Evolutionary conservation across 64 coral and sea anemone genomes (phyloP), one percentile per base, ranked within the genome.

Genomic region (Orbicella faveolata): DNA sequence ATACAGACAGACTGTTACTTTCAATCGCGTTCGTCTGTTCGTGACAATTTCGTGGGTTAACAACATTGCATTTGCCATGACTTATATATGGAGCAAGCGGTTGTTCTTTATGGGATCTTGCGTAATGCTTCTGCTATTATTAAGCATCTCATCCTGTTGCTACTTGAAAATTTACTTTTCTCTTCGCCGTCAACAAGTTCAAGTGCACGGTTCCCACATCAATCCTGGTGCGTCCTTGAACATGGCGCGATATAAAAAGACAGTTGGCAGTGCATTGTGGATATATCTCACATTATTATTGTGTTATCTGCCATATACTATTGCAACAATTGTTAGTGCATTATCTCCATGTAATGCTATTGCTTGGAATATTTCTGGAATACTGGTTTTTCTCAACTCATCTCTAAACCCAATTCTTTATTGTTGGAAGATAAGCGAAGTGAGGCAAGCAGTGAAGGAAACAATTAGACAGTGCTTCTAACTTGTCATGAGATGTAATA

Each of bases 1-100:
- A 44, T 84, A 84, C 48, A 84, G 48, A 84, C 6, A 36, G 9
- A 23, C 70, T 34, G 82, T 84, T 12, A 84, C 82, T 19, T 13
- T 70, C 9, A 36, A 21, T 19, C 61, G 82, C 26, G 68, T 48
- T 23, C 54, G 82, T 10, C 1, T 84, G 4, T 21, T 84, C 4
- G 82, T 84, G 5, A 36, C 67, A 21, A 23, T 39, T 19, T 65
- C 68, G 6, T 84, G 81, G 81, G 8, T 18, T 37, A 61, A 1
- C 8, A 67, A 19, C 17, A 14, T 67, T 36, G 30, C 21, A 69
- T 48, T 34, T 35, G 33, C 68, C 1, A 37, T 68, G 8, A 68
- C 34, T 36, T 69, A 61, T n/a, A 26, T 68, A n/a, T 84, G 37
- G 36, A 65, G 48, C 63, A 84, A 68, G 63, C 18, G 20, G 6